Evolutionary conservation across 2,797 vertebrate genomes (phyloP), one percentile per base, ranked within the genome.

Genomic region (Anolis apletophallus): DNA sequence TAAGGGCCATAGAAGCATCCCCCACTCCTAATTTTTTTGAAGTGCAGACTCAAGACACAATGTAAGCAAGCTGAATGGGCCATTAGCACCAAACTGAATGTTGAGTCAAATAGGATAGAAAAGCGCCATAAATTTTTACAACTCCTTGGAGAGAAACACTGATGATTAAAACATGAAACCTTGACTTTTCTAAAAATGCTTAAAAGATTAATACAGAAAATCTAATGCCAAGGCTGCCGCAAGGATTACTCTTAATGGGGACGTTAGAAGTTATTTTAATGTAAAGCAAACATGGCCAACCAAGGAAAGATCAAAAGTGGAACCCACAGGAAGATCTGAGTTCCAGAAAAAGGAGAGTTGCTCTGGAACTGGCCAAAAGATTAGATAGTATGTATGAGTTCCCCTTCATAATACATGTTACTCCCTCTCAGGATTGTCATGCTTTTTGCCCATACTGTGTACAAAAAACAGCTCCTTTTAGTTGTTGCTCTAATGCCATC

Each of bases 131-230:
- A 95, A 95, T 95, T 94, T 95, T 94, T 94, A 95, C 93, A 93
- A 85, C 92, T 94, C 94, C 93, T 91, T 0, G 0, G 94, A 93
- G 93, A 84, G 91, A 94, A 94, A 93, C 89, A 91, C 89, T 87
- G 93, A 95, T 94, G 93, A 94, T 94, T 95, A 94, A 94, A 95
- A 95, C 93, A 95, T 91, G 94, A 94, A 93, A 94, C 89, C 91
- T 91, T 91, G n/a, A 90, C 91, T 93, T 95, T 95, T 90, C 89
- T 89, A 83, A 90, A 94, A 94, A 94, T 93, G 89, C 92, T 94
- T 92, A 93, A 91, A 94, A 94, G 94, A 94, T 95, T 93, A 95
- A 94, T 94, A 93, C 91, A 91, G 93, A 91, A 83, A 94, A 93
- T 91, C 92, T 93, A 91, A 92, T 92, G 88, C 91, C 89, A 90